Evolutionary conservation across 2,797 vertebrate species (phyloP), one percentile per base, ranked within the genome.

Genomic region (Tapirus indicus): DNA sequence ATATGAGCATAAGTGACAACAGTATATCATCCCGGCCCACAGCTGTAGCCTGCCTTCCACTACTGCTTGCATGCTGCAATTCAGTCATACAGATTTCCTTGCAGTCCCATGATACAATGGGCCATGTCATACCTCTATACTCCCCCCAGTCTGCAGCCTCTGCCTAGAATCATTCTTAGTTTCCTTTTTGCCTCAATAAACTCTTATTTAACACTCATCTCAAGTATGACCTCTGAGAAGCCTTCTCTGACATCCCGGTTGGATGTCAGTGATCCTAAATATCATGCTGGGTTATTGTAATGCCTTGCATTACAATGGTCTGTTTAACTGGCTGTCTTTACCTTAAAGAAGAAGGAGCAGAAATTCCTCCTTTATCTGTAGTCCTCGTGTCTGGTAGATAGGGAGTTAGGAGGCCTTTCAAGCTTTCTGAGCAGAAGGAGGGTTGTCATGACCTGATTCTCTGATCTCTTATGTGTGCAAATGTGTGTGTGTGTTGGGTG

Each of bases 101-200:
- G 13, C 3, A 47, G 54, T 9, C 6, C 8, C 12, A 1, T 1
- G 14, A 49, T 32, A 21, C 1, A 23, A 0, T 6, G 17, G 58
- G 18, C 7, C 21, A 5, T 0, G 14, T 6, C 32, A 23, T 8
- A 20, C 32, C 21, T 68, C 54, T 74, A 14, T 56, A 5, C 82
- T 20, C 85, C 6, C 35, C 1, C 8, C 0, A 47, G 21, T 32
- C 79, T 86, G 64, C 5, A 20, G 49, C 29, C 2, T 17, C 62
- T 38, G 3, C 44, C 3, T 17, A 23, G 54, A 72, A 29, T 68
- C 2, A 1, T 35, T 35, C 71, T 75, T 32, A 47, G 32, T n/a
- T 86, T 92, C 44, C 64, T 90, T 93, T 29, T 27, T 84, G 20
- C 32, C 88, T 68, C 84, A 32, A 38, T 17, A 94, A 80, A 44